Conservation (phyloP, 37 sponge, comb jelly and placozoan genomes). For the Petrosia ficiformis region DNA sequence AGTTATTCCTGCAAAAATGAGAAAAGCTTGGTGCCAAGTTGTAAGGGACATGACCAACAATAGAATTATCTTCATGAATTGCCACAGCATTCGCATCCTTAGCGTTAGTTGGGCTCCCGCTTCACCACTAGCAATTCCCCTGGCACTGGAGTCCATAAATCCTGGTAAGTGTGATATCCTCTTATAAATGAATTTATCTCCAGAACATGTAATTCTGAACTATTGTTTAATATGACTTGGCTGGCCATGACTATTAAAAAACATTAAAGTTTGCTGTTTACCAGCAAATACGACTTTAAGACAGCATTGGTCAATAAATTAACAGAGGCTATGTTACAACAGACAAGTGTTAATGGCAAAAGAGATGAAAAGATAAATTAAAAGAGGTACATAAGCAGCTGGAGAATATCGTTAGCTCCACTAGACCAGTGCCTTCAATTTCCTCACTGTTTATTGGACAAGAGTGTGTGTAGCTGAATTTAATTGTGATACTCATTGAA, state of each 20-base stretch:
- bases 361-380: too few species aligned
- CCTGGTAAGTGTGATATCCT: constrained; percentile 28
- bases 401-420: too few species aligned
- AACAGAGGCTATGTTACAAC: too few species aligned
- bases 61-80: constrained; percentile 13
- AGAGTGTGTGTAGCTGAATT: too few species aligned
- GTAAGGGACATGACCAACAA: constrained; percentile 47
- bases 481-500: too few species aligned
- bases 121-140: constrained; percentile 21
- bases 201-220: not conserved
- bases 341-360: too few species aligned
- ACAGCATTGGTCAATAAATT: too few species aligned
- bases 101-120: constrained; percentile 11
- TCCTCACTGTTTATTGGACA: too few species aligned
- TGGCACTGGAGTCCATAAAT: constrained; percentile 27
- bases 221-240: too few species aligned
- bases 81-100: constrained; percentile 30
- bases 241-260: not conserved
- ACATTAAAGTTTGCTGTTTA: not conserved
- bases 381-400: too few species aligned
- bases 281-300: not conserved
- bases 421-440: too few species aligned
- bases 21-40: constrained; percentile 39
- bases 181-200: not conserved
- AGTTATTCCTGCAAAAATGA: too few species aligned